These are phyloP conservation scores for Trileptium ribeirensis DNA, from an alignment of 2,888 invertebrate genomes.

Conservation along the genomic window DNA sequence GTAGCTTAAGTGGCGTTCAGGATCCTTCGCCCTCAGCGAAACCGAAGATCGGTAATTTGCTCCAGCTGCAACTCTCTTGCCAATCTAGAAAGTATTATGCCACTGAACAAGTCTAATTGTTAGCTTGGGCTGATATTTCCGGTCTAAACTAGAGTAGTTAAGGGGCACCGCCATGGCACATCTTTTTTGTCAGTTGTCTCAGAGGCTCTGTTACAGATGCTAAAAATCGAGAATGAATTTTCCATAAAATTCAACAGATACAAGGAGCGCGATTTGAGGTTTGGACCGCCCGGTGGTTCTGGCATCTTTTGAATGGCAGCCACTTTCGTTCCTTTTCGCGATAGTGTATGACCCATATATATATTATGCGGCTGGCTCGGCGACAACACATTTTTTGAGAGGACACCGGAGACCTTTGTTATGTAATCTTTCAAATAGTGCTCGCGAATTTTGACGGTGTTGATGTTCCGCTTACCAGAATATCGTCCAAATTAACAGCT, in stretches of 20 bases:
- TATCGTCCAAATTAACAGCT: constrained; percentile 18
- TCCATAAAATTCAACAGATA: constrained; percentile 14
- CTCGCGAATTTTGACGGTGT: too few species aligned
- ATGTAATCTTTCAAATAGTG: neutral
- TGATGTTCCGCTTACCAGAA: neutral
- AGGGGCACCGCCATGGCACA: neutral
- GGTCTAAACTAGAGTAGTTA: neutral
- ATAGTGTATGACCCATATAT: constrained; percentile 11
- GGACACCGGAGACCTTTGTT: constrained; percentile 13
- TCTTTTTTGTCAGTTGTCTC: neutral
- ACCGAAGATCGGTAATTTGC: neutral
- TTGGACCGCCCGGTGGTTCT: neutral
- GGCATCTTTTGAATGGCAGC: constrained; percentile 13
- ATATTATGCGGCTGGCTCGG: constrained; percentile 11
- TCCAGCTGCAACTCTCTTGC: neutral
- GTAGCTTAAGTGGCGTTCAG: too few species aligned
- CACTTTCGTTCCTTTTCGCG: constrained; percentile 14
- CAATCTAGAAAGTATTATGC: neutral
- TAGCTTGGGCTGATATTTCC: constrained; percentile 7
- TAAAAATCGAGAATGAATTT: constrained; percentile 14
- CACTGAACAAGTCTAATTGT: neutral
- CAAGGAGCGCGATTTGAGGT: constrained; percentile 13
- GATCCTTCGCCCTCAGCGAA: too few species aligned
- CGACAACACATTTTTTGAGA: constrained; percentile 14
- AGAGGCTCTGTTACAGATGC: neutral